Evolutionary conservation across 2,888 invertebrate genomes (phyloP).

Genomic region (Malthinus seriepunctatus): DNA sequence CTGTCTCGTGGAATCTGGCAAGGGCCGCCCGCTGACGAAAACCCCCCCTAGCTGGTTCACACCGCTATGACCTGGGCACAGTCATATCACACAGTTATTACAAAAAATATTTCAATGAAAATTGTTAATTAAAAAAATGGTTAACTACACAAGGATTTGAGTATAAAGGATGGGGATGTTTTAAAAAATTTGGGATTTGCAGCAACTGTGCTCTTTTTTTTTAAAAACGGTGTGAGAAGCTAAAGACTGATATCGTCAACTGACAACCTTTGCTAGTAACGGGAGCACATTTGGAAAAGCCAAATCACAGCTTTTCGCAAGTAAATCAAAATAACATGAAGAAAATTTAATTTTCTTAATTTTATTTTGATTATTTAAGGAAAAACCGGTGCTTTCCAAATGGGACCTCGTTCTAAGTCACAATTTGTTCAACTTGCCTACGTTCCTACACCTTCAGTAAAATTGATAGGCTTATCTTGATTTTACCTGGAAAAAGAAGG

Average conservation of each 20-base stretch:
- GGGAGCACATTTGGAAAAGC: conserved; percentile 42
- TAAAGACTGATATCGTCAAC: conserved; percentile 57
- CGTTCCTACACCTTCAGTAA: conserved; percentile 18
- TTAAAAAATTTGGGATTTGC: conserved; percentile 18
- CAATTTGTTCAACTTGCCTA: conserved; percentile 22
- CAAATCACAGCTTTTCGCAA: conserved; percentile 23
- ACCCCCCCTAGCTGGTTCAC: conserved; percentile 99
- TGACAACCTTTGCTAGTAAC: conserved; percentile 50
- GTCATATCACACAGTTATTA: conserved; percentile 56
- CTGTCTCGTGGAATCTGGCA: conserved; percentile 97
- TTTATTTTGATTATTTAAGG: conserved; percentile 8
- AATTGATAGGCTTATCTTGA: conserved; percentile 22
- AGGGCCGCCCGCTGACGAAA: conserved; percentile 97
- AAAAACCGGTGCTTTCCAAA: conserved; percentile 19
- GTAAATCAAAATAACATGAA: conserved; percentile 10
- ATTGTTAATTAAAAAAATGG: background rate
- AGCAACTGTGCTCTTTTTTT: conserved; percentile 41
- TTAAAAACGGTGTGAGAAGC: conserved; percentile 55
- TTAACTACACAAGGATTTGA: background rate
- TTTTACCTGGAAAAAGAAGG: conserved; percentile 24
- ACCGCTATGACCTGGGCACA: conserved; percentile 91
- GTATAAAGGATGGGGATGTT: background rate
- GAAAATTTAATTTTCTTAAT: background rate
- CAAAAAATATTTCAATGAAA: conserved; percentile 11
- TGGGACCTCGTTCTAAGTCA: conserved; percentile 20